phyloP scores from a whole-genome alignment of 2,888 invertebrate genomes.

The Boloria euphrosyne region DNA sequence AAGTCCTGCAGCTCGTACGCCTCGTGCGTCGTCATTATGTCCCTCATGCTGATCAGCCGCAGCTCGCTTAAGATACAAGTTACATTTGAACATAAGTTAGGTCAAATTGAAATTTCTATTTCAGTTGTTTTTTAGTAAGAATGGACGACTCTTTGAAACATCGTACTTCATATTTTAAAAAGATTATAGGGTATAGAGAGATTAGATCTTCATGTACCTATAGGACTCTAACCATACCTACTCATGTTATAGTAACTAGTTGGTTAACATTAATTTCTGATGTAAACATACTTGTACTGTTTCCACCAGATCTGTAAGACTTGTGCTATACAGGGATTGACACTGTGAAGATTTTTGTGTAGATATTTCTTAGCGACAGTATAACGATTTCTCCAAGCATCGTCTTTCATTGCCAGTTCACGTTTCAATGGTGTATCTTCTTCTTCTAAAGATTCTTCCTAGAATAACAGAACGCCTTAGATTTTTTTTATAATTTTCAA shows the following conservation, averaged over 20 bases:
- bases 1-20: constrained; percentile 87
- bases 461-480: constrained; percentile 15
- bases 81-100: background rate
- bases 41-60: constrained; percentile 82
- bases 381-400: constrained; percentile 85
- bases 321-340: constrained; percentile 91
- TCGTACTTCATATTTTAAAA: no score
- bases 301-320: constrained; percentile 91
- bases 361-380: constrained; percentile 59
- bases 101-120: no score
- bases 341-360: constrained; percentile 85
- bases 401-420: constrained; percentile 84
- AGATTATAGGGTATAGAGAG: no score
- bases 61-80: constrained; percentile 71
- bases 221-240: no score
- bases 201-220: no score
- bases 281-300: constrained; percentile 85
- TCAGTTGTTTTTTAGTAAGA: no score
- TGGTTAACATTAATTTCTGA: background rate
- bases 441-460: constrained; percentile 76
- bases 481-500: background rate
- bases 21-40: constrained; percentile 81
- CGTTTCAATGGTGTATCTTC: constrained; percentile 80
- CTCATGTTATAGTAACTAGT: no score
- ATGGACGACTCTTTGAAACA: no score